These are phyloP conservation scores for Isaurus tuberculatus DNA, from an alignment of 92 coral and sea anemone species.

Conservation along the genomic window DNA sequence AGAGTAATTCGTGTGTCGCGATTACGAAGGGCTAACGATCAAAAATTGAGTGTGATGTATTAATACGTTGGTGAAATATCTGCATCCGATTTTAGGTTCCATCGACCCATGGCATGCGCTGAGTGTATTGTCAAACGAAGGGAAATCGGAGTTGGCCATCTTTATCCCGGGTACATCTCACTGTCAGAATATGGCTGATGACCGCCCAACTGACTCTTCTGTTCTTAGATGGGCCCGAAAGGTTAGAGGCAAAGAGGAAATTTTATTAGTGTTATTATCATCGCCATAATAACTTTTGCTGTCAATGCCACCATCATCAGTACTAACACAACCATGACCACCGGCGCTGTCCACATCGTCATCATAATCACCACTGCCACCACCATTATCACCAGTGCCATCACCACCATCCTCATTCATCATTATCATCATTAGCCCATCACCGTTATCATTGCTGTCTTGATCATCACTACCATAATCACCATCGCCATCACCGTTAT, in stretches of 20 bases:
- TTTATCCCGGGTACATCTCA: slow-evolving; percentile 79
- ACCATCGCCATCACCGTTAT: not conserved
- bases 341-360: not conserved
- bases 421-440: not conserved
- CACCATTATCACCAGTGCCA: not conserved
- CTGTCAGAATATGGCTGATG: slow-evolving; percentile 71
- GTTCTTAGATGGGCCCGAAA: slow-evolving; percentile 65
- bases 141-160: slow-evolving; percentile 63
- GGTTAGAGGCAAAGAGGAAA: slow-evolving; percentile 34
- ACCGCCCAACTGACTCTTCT: slow-evolving; percentile 59
- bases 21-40: too few species aligned
- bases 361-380: not conserved
- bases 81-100: slow-evolving; percentile 58
- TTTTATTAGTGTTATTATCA: not conserved
- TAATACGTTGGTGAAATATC: not conserved
- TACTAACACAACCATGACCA: not conserved
- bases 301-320: not conserved
- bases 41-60: not conserved
- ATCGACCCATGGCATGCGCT: slow-evolving; percentile 86
- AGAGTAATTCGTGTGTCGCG: too few species aligned
- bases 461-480: too few species aligned
- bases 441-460: not conserved
- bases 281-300: not conserved
- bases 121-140: slow-evolving; percentile 69
- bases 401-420: too few species aligned